These are phyloP conservation scores for Polypterus bichir DNA, from an alignment of 2,113 vertebrate species.

Conservation along the genomic window DNA sequence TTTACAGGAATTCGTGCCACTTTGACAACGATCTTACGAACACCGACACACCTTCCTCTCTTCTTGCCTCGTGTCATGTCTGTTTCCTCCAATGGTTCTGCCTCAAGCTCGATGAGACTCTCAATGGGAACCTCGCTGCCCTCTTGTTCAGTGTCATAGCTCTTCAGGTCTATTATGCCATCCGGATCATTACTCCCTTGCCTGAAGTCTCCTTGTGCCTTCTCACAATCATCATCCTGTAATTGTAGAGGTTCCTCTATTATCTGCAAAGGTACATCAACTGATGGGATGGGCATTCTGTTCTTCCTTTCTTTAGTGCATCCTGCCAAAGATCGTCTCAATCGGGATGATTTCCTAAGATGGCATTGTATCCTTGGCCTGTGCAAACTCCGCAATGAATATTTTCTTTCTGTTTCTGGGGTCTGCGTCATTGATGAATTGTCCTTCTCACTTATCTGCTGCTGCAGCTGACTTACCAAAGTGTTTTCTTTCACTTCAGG, in stretches of 20 bases:
- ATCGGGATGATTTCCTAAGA: slow-evolving; percentile 64
- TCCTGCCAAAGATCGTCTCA: slow-evolving; percentile 39
- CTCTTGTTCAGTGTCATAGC: not conserved
- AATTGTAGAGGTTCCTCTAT: no score
- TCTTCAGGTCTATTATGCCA: no score
- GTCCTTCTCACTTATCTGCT: slow-evolving; percentile 13
- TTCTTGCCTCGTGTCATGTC: slow-evolving; percentile 31
- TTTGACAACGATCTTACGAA: slow-evolving; percentile 88
- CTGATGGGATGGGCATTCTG: not conserved
- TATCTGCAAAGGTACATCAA: no score
- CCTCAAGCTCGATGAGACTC: slow-evolving; percentile 36
- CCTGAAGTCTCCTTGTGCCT: no score
- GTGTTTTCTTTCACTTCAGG: not conserved
- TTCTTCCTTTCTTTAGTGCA: slow-evolving; percentile 26
- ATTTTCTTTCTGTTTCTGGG: slow-evolving; percentile 65
- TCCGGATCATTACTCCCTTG: no score
- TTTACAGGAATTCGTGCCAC: slow-evolving; percentile 88
- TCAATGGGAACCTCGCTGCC: slow-evolving; percentile 30
- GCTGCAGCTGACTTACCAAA: slow-evolving; percentile 13
- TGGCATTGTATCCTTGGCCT: slow-evolving; percentile 87
- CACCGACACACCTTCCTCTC: slow-evolving; percentile 55
- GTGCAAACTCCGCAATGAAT: slow-evolving; percentile 81
- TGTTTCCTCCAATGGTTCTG: slow-evolving; percentile 27
- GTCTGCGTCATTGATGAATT: slow-evolving; percentile 19
- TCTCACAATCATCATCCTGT: no score